Evolutionary conservation across 2,797 vertebrate genomes (phyloP).

Genomic region (Sphenodon punctatus): DNA sequence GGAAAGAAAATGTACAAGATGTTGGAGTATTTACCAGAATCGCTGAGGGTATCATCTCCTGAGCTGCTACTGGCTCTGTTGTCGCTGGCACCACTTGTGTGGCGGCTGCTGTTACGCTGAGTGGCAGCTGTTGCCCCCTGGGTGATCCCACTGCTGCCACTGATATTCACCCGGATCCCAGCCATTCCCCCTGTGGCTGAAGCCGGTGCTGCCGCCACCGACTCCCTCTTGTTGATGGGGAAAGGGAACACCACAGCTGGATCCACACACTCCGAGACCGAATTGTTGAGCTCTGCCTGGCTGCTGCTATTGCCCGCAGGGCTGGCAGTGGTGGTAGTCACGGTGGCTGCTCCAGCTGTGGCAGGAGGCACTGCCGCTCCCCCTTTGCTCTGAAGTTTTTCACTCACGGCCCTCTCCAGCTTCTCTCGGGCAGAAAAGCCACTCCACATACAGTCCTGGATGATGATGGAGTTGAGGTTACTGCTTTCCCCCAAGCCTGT

Average conservation of each 20-base stretch:
- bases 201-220: neutral
- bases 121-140: slow-evolving; percentile 1
- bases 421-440: slow-evolving; percentile 95
- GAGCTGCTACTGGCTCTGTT: slow-evolving; percentile 71
- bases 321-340: neutral
- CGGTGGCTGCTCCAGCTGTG: slow-evolving; percentile 1
- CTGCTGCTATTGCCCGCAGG: slow-evolving; percentile 24
- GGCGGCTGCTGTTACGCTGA: slow-evolving; percentile 21
- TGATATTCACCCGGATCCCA: neutral
- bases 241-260: slow-evolving; percentile 93
- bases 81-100: neutral
- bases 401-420: slow-evolving; percentile 90
- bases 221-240: slow-evolving; percentile 85
- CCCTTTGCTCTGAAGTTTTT: slow-evolving; percentile 84
- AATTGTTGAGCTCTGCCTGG: slow-evolving; percentile 77
- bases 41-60: slow-evolving; percentile 84
- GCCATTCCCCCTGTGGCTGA: neutral
- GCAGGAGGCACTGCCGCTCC: slow-evolving; percentile 66
- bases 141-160: neutral
- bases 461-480: slow-evolving; percentile 91
- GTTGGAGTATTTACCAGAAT: slow-evolving; percentile 84
- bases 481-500: slow-evolving; percentile 78
- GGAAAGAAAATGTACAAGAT: neutral
- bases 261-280: slow-evolving; percentile 89
- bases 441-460: slow-evolving; percentile 99